Base-by-base conservation (phyloP, 1,140 invertebrate species). In the Drosophila pandora region DNA sequence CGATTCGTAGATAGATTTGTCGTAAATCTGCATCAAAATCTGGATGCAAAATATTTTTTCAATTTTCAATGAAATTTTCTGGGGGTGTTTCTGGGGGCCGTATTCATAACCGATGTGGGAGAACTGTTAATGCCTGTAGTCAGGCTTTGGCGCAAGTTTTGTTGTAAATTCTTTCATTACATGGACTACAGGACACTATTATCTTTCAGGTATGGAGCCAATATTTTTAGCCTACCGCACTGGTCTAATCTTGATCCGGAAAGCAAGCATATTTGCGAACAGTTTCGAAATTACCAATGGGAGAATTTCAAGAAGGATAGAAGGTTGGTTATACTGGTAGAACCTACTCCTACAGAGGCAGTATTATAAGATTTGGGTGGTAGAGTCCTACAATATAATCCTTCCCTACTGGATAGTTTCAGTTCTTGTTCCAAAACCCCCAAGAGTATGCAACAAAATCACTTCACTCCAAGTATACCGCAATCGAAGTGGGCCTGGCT, bases 281-380 rank as follows among this genome's bases (percentile, higher is more conserved):
- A 98, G 90, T 99, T 98, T 92, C 94, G 94, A 21, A 95, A 94
- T 28, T 96, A 97, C 91, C 96, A 98, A 91, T 93, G 97, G 85
- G 94, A 95, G 7, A 96, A 95, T 74, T 98, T 97, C 92, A 94
- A 94, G 49, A 93, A 94, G 76, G 95, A 96, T 90, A 94, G 93
- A 92, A 94, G 90, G 90, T 80, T 10, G 22, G 72, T 60, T 12
- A 10, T 37, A 37, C 10, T 32, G 7, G 2, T 8, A 32, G 8
- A 10, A 8, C 30, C 2, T 32, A 1, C 7, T 32, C 30, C 17
- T 17, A 17, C 0, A 17, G 17, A 17, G n/a, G n/a, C 17, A 17
- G 17, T 17, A 17, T 17, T 17, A 0, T 17, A 17, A 17, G 17
- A 17, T 17, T 17, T 17, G 17, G 0, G 0, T 17, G 17, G 0